Conservation (phyloP, 2,113 vertebrate species). For the Arizona elegans region DNA sequence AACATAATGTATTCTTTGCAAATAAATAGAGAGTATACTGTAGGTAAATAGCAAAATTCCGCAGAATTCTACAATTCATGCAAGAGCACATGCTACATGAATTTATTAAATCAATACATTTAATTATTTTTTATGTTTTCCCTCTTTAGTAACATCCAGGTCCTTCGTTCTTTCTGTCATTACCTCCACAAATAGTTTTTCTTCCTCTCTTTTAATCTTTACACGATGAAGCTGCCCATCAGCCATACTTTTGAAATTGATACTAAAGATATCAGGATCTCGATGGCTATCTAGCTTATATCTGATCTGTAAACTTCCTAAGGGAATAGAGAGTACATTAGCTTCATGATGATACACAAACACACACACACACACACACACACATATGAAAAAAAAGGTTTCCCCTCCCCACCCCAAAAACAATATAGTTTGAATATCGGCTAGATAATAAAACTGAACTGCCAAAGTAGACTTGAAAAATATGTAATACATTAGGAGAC, state of each 20-base stretch:
- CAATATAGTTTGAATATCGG: neutral
- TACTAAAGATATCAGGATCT: slow-evolving; percentile 71
- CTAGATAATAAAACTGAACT: neutral
- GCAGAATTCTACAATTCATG: neutral
- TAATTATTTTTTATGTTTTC: neutral
- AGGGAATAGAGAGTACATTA: slow-evolving; percentile 16
- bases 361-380: neutral
- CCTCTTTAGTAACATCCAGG: neutral
- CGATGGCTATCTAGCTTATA: slow-evolving; percentile 75
- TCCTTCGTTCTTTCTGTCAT: neutral
- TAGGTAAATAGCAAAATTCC: neutral
- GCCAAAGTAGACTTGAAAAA: slow-evolving; percentile 3
- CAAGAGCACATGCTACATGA: neutral
- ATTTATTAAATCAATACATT: neutral
- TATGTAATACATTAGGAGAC: neutral
- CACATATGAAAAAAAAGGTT: neutral
- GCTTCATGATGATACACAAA: neutral
- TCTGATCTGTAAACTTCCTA: slow-evolving; percentile 81
- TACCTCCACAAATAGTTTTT: slow-evolving; percentile 75
- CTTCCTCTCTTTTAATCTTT: slow-evolving; percentile 74
- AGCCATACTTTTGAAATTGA: slow-evolving; percentile 72
- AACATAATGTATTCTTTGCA: neutral
- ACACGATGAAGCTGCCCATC: slow-evolving; percentile 76
- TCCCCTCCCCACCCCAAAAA: neutral
- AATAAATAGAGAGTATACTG: neutral